Conservation (phyloP, 2,797 vertebrate species). For the Mareca strepera region DNA sequence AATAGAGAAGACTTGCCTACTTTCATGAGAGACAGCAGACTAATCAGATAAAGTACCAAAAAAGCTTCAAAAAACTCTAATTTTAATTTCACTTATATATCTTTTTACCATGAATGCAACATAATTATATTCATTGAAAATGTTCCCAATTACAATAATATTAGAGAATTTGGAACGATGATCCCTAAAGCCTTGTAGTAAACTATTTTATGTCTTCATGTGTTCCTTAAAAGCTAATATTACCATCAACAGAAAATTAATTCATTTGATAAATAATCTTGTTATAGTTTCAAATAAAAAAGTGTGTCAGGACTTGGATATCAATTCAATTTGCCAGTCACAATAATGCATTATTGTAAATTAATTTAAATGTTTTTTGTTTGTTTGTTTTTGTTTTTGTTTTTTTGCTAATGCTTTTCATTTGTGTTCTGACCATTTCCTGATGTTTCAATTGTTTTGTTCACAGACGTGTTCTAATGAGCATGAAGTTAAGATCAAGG, state of each 20-base stretch:
- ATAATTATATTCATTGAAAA: background rate
- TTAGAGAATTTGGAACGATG: background rate
- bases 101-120: background rate
- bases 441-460: constrained; percentile 14
- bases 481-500: background rate
- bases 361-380: background rate
- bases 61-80: background rate
- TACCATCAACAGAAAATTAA: background rate
- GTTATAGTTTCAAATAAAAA: background rate
- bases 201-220: background rate
- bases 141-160: background rate
- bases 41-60: background rate
- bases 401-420: background rate
- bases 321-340: background rate
- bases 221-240: background rate
- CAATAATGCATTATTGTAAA: background rate
- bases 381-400: background rate
- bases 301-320: background rate
- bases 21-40: background rate
- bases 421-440: background rate
- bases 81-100: background rate
- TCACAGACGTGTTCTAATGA: background rate
- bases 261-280: background rate
- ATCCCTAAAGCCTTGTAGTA: background rate
- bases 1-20: background rate